phyloP scores from a whole-genome alignment of 2,797 vertebrate species.

The Coracias cyanogaster region DNA sequence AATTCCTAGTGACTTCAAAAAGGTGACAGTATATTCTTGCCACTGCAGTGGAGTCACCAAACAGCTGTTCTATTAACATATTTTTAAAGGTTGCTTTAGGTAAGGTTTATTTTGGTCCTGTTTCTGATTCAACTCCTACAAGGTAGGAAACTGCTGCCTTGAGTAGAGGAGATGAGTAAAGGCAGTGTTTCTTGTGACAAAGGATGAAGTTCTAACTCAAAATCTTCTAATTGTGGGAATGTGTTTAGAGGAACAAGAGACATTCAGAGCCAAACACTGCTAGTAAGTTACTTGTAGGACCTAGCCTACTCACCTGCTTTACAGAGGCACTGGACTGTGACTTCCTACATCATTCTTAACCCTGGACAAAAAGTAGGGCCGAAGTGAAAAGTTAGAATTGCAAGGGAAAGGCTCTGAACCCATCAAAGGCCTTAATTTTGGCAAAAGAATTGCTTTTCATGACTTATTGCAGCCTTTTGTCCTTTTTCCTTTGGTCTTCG shows the following conservation, averaged over 20 bases:
- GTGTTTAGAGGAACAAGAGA: background rate
- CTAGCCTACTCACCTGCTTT: background rate
- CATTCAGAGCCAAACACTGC: background rate
- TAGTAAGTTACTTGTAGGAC: background rate
- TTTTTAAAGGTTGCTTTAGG: background rate
- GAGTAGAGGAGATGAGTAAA: background rate
- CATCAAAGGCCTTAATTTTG: background rate
- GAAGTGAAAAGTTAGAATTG: background rate
- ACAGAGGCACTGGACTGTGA: background rate
- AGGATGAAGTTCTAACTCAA: background rate
- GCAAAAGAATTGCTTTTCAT: background rate
- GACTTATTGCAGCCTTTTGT: background rate
- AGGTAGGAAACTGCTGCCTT: background rate
- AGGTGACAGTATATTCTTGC: background rate
- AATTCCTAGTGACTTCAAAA: conserved; percentile 4
- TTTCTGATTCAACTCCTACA: background rate
- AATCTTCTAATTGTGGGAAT: background rate
- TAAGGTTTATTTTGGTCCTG: background rate
- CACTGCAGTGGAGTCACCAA: background rate
- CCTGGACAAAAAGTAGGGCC: background rate
- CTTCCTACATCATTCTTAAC: background rate
- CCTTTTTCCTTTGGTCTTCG: background rate
- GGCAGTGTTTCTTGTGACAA: background rate
- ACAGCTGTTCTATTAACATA: background rate
- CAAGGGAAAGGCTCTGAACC: background rate